Percentiles rank a stretch among this genome's conserved stretches.
Conservation (phyloP, 2,888 invertebrate genomes). For the Hecatera dysodea region DNA sequence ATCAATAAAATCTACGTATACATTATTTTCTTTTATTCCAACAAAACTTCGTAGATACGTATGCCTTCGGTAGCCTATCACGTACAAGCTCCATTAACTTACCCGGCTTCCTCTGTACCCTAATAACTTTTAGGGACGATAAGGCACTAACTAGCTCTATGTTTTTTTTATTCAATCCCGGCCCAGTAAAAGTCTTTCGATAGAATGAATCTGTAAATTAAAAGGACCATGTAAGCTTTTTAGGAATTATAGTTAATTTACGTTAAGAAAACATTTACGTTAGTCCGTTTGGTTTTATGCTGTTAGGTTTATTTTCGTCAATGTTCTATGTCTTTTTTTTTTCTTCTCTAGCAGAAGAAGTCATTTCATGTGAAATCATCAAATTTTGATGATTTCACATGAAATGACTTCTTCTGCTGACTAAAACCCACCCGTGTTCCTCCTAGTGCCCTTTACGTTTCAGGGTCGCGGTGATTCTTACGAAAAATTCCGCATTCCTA, state of each 20-base stretch:
- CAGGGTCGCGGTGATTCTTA: no score
- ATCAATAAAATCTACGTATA: neutral
- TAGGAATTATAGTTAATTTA: conserved; percentile 11
- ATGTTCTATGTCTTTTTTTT: no score
- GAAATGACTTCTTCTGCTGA: no score
- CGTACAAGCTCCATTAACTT: conserved; percentile 65
- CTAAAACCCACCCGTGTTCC: no score
- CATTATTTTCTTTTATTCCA: neutral
- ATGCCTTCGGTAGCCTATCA: conserved; percentile 50
- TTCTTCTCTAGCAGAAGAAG: no score
- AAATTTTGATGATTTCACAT: no score
- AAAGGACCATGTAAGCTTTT: conserved; percentile 30
- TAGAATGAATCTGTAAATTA: conserved; percentile 46
- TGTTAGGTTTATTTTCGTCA: neutral
- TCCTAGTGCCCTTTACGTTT: no score
- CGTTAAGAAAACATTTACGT: neutral
- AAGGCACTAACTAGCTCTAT: conserved; percentile 58
- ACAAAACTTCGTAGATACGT: conserved; percentile 16
- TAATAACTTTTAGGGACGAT: conserved; percentile 63
- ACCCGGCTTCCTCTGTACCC: conserved; percentile 54
- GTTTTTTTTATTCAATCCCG: conserved; percentile 59
- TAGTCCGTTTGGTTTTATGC: neutral
- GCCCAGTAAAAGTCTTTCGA: conserved; percentile 42
- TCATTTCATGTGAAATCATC: no score
- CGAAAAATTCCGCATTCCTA: no score